Conservation (phyloP, 2,888 invertebrate genomes). For the Eupeodes luniger region DNA sequence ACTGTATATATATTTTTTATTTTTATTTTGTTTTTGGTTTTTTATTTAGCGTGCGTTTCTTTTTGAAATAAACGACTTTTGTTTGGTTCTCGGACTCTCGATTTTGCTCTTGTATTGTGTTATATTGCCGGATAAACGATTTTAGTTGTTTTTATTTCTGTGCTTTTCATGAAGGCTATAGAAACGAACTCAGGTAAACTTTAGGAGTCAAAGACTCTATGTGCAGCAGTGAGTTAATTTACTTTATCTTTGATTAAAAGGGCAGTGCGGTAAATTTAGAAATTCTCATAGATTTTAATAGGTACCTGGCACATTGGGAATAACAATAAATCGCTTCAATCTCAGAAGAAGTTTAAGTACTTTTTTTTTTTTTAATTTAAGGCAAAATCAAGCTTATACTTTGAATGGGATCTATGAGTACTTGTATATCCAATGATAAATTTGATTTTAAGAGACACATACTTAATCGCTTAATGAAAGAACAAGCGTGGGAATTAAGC, state of each 20-base stretch:
- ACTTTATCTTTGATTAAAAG: constrained; percentile 43
- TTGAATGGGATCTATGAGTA: too few relatives aligned
- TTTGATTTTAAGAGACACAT: neutral
- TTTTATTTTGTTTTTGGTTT: neutral
- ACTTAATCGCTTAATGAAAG: neutral
- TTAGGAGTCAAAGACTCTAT: neutral
- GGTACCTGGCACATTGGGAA: neutral
- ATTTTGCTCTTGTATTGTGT: constrained; percentile 9
- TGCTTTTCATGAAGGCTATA: neutral
- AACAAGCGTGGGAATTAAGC: too few relatives aligned
- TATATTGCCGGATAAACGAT: constrained; percentile 28
- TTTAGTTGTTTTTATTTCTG: neutral
- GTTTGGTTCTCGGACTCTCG: neutral
- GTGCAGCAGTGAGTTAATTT: constrained; percentile 7
- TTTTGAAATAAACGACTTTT: constrained; percentile 21
- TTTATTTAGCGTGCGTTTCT: constrained; percentile 18
- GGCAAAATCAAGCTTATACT: neutral
- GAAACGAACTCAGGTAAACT: neutral
- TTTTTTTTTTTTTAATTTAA: neutral
- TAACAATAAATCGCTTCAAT: constrained; percentile 20
- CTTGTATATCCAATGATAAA: neutral
- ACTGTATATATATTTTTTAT: neutral
- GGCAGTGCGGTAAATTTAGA: constrained; percentile 29
- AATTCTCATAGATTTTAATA: neutral
- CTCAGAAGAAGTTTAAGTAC: neutral